Conservation (phyloP, 2,797 vertebrate species). For the Pipistrellus kuhlii region DNA sequence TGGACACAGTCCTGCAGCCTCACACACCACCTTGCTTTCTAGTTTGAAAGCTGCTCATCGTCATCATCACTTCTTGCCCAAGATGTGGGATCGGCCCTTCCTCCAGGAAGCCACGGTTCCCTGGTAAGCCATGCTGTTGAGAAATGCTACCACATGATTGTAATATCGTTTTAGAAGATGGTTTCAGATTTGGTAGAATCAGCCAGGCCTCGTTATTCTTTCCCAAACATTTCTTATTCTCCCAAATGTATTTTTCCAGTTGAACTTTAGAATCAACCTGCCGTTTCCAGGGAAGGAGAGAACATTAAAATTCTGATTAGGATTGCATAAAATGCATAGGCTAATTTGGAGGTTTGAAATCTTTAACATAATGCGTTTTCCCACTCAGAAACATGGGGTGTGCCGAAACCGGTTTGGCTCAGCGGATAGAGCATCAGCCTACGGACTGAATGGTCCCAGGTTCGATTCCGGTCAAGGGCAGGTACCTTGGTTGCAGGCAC, state of each 20-base stretch:
- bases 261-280: slow-evolving; percentile 63
- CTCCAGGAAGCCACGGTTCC: not conserved
- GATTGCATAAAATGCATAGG: slow-evolving; percentile 55
- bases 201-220: slow-evolving; percentile 56
- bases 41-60: not conserved
- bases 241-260: slow-evolving; percentile 57
- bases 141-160: not conserved
- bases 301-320: slow-evolving; percentile 59
- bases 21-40: not conserved
- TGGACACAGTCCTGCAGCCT: not conserved
- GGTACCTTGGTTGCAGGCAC: too few relatives aligned
- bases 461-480: too few relatives aligned
- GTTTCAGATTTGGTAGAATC: slow-evolving; percentile 33
- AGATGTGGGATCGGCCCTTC: slow-evolving; percentile 13
- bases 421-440: too few relatives aligned
- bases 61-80: not conserved
- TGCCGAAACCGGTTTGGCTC: not conserved
- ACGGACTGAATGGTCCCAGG: too few relatives aligned
- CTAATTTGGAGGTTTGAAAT: slow-evolving; percentile 40
- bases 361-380: slow-evolving; percentile 47
- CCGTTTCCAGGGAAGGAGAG: not conserved
- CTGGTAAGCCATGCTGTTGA: not conserved
- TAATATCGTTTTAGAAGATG: not conserved
- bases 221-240: slow-evolving; percentile 62
- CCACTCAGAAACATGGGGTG: slow-evolving; percentile 30